Evolutionary conservation across 1,140 invertebrate species (phyloP), one percentile per base, ranked within the genome.

Genomic region (Eumeta japonica): DNA sequence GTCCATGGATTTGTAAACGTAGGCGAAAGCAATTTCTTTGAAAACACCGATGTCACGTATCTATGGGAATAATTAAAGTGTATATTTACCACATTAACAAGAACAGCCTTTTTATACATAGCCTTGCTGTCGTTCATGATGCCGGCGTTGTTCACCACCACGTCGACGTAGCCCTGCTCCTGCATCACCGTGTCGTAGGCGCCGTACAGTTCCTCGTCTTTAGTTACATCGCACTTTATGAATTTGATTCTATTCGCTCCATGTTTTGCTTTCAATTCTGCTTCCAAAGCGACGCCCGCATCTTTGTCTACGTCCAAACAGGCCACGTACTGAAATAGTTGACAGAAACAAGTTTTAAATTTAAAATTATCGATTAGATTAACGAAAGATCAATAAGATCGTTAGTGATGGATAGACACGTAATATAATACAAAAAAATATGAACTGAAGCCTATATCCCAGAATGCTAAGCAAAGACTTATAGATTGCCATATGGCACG

Each of bases 81-180:
- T n/a, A n/a, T n/a, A n/a, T n/a, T 32, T 14, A 75, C 71, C 41
- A 73, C 49, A 55, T 75, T 75, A 9, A 72, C 43, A 2, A 43
- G 41, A 16, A 68, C 59, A 41, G 48, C 47, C 35, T 63, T 71
- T 43, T 52, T 57, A 51, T 51, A 67, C 40, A 51, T 30, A 18
- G 46, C 33, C 10, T 37, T 45, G 1, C 46, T 27, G 35, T 72
- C 67, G 27, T 57, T 50, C 40, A 72, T 51, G 19, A 67, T 57
- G 2, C 80, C 83, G 13, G 82, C 83, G 52, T 84, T 85, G 58
- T 86, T 86, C 30, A 87, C 71, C 18, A 84, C 71, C 10, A 86
- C 76, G 48, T 85, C 80, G 10, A 85, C 52, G 2, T 76, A 75
- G 10, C 81, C 78, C 20, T 82, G 68, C 5, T 78, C 62, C 1